phyloP scores from a whole-genome alignment of 2,113 vertebrate species.

The Nettapus auritus region DNA sequence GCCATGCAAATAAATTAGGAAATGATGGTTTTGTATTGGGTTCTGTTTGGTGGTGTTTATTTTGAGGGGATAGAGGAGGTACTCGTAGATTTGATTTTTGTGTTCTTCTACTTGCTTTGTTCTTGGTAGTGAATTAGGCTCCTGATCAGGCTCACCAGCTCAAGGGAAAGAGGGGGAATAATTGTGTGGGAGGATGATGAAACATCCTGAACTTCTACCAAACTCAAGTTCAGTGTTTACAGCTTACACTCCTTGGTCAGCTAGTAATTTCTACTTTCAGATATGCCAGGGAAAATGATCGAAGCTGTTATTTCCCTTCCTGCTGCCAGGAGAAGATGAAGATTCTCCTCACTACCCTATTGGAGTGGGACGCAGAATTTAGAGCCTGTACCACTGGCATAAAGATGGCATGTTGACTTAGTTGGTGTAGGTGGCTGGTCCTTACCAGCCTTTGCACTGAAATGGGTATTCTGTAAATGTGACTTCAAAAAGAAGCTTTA shows the following conservation, averaged over 20 bases:
- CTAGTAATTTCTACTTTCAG: neutral
- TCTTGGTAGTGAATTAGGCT: neutral
- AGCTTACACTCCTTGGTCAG: neutral
- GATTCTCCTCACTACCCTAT: neutral
- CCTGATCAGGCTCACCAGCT: neutral
- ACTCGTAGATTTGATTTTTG: neutral
- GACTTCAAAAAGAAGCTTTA: neutral
- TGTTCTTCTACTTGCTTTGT: neutral
- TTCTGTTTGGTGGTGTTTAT: neutral
- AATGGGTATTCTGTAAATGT: neutral
- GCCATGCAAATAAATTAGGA: neutral
- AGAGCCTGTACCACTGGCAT: fast-evolving
- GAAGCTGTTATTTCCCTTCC: neutral
- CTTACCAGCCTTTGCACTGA: neutral
- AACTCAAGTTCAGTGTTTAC: neutral
- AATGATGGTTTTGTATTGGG: neutral
- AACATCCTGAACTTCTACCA: neutral
- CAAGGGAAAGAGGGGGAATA: neutral
- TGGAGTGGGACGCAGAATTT: neutral
- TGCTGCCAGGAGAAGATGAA: neutral
- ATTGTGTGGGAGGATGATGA: neutral
- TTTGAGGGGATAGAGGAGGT: neutral
- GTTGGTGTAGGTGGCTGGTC: neutral
- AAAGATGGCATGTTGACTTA: neutral
- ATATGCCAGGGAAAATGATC: neutral